Conservation (phyloP, 2,113 vertebrate genomes). For the Alethe castanea region DNA sequence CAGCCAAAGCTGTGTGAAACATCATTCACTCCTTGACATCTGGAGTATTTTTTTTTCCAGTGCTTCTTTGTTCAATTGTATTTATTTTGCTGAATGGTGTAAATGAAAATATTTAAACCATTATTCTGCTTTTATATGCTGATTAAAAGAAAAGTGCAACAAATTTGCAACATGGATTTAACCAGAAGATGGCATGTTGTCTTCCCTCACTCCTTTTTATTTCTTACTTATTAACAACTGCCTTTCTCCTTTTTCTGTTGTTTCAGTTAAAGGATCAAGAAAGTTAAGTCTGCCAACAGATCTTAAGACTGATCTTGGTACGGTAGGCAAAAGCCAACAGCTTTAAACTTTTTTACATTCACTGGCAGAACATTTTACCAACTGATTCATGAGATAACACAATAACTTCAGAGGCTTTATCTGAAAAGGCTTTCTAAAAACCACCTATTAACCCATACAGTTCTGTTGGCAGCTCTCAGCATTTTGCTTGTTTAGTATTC, state of each 20-base stretch:
- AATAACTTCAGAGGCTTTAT: constrained; percentile 61
- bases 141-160: neutral
- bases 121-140: constrained; percentile 23
- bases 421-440: constrained; percentile 71
- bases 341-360: constrained; percentile 78
- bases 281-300: constrained; percentile 99
- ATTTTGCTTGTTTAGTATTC: constrained; percentile 67
- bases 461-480: constrained; percentile 81
- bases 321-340: constrained; percentile 94
- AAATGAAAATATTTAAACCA: constrained; percentile 30
- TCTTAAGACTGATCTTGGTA: constrained; percentile 99
- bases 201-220: constrained; percentile 62
- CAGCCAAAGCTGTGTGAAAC: constrained; percentile 23
- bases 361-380: constrained; percentile 75
- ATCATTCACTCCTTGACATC: constrained; percentile 33
- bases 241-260: constrained; percentile 97
- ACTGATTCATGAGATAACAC: constrained; percentile 68
- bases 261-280: constrained; percentile 99
- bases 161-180: constrained; percentile 20
- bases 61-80: constrained; percentile 21
- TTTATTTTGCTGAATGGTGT: constrained; percentile 39
- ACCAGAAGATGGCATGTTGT: constrained; percentile 60
- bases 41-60: constrained; percentile 29
- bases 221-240: constrained; percentile 86
- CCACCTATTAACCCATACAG: constrained; percentile 73